Evolutionary conservation across 2,797 vertebrate genomes (phyloP).

Genomic region (Rhabdomys pumilio): DNA sequence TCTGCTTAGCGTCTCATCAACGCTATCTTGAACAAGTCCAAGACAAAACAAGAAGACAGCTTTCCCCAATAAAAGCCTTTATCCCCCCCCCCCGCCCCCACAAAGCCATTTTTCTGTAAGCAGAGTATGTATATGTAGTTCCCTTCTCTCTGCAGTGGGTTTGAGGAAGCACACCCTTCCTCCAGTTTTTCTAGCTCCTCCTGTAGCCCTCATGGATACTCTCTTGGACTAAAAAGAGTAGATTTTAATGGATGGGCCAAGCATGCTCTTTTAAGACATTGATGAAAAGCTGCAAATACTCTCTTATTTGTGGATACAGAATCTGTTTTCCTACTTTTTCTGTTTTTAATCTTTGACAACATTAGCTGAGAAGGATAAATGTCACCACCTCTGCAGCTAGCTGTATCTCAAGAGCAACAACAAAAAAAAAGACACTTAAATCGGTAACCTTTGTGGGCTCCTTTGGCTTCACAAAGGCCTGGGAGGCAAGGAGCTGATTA

Average conservation of each 20-base stretch:
- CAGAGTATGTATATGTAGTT: neutral
- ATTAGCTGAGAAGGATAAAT: conserved; percentile 36
- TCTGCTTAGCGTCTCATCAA: neutral
- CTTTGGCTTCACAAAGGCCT: neutral
- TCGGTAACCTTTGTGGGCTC: neutral
- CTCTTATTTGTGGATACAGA: neutral
- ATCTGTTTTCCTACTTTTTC: neutral
- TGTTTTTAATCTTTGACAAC: conserved; percentile 55
- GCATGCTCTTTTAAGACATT: neutral
- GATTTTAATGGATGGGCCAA: neutral
- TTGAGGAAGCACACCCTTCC: neutral
- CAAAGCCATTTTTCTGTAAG: neutral
- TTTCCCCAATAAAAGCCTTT: conserved; percentile 50
- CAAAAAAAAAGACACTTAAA: neutral
- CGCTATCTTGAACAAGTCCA: conserved; percentile 46
- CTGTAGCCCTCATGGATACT: neutral
- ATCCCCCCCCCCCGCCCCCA: neutral
- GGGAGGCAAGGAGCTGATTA: neutral
- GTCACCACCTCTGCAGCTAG: neutral
- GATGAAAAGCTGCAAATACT: conserved; percentile 17
- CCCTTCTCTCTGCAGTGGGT: neutral
- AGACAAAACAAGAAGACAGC: conserved; percentile 37
- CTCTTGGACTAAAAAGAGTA: conserved; percentile 34
- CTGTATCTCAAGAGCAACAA: conserved; percentile 22
- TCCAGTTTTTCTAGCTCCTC: neutral